Evolutionary conservation across 2,888 invertebrate species (phyloP), one percentile per base, ranked within the genome.

Genomic region (Fragum whitleyi): DNA sequence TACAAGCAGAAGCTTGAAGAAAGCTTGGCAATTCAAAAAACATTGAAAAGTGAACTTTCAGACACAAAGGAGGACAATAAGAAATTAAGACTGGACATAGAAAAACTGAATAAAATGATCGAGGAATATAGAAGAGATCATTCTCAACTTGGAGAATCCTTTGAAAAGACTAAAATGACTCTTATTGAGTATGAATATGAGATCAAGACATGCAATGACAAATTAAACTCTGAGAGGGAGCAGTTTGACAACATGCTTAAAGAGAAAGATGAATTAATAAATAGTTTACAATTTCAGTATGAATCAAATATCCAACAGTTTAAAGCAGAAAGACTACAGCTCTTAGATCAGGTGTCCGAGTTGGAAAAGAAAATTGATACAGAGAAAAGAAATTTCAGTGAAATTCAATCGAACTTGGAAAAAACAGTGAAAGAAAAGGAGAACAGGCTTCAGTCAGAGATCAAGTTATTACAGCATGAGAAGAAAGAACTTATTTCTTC

Each of bases 31-130:
- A 28, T 29, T 39, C 57, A 74, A 51, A 70, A 77, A 47, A 29
- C 36, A 5, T 47, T 83, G 19, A 78, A 74, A 55, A 51, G 73
- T 21, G 80, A 85, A 57, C 72, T 83, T 0, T 16, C 47, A 21
- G 55, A 55, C 7, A 26, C 57, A 23, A 76, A 65, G 28, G 29
- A 59, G 59, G 16, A 39, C 2, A 29, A 74, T 32, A 28, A 77
- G 36, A 75, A 75, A 26, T 67, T 76, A n/a, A 77, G 75, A 61
- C 55, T 69, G 19, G 77, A 81, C 19, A 70, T 83, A 14, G 39
- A 75, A 29, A 75, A 74, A 28, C 36, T 67, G 28, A 77, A 76
- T 36, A 73, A 71, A 19, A 51, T 21, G 0, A 61, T 74, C 32
- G 71, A 81, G 47, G 70, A 76, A 29, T 70, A 74, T 0, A 77